These are phyloP conservation scores for Cirrhinus molitorella DNA, from an alignment of 2,797 vertebrate genomes.

Conservation along the genomic window DNA sequence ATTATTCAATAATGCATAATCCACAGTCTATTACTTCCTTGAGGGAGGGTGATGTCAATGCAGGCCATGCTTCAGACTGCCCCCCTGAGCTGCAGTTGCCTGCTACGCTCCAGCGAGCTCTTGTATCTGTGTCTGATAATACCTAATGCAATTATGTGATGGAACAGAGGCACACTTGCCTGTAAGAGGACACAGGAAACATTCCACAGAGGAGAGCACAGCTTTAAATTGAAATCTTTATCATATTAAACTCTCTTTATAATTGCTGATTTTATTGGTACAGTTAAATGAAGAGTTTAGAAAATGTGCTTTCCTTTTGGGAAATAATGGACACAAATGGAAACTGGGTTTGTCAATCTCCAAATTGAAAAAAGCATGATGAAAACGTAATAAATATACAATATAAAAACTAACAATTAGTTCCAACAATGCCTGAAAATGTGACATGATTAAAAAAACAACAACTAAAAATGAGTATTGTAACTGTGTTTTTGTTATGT, in stretches of 20 bases:
- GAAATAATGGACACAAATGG: neutral
- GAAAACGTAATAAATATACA: neutral
- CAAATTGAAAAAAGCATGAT: neutral
- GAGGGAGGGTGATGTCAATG: constrained; percentile 66
- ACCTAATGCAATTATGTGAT: constrained; percentile 74
- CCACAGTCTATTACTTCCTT: constrained; percentile 67
- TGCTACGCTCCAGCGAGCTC: constrained; percentile 72
- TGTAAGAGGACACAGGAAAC: constrained; percentile 51
- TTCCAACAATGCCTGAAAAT: too few species aligned
- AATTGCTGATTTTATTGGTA: constrained; percentile 5
- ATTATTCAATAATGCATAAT: constrained; percentile 74
- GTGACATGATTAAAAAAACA: too few species aligned
- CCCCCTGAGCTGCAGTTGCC: constrained; percentile 75
- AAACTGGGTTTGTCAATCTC: neutral
- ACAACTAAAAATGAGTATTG: too few species aligned
- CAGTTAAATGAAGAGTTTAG: constrained; percentile 13
- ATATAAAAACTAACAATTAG: neutral
- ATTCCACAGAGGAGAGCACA: constrained; percentile 11
- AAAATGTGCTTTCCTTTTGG: neutral
- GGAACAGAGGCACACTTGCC: constrained; percentile 60
- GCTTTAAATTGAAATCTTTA: constrained; percentile 41
- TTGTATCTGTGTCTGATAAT: constrained; percentile 74
- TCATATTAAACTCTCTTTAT: constrained; percentile 1
- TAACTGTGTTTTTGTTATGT: too few species aligned
- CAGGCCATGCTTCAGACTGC: constrained; percentile 66